A percentile compares a stretch with the other conserved stretches of the same genome.
These are phyloP conservation scores for Geothlypis trichas DNA, from an alignment of 2,113 vertebrate genomes.

Conservation along the genomic window DNA sequence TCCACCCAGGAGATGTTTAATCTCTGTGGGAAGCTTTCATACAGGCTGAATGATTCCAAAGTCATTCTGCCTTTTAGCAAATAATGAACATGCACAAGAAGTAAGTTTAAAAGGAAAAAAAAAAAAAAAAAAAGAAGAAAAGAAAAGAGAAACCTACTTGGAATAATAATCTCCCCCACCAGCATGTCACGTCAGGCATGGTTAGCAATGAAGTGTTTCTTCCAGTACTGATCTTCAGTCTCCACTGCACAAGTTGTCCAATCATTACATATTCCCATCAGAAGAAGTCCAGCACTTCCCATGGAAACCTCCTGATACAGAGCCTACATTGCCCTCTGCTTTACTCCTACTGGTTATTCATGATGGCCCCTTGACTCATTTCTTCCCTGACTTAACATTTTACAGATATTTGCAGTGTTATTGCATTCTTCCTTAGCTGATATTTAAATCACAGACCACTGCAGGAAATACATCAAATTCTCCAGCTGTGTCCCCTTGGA, in stretches of 20 bases:
- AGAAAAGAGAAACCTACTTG: background rate
- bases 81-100: background rate
- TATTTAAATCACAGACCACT: background rate
- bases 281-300: background rate
- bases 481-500: background rate
- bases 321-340: background rate
- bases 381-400: background rate
- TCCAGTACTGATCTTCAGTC: background rate
- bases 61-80: background rate
- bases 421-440: background rate
- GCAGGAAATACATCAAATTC: background rate
- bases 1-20: background rate
- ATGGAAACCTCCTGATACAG: background rate
- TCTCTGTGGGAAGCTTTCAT: slow-evolving; percentile 16
- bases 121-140: background rate
- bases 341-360: background rate
- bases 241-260: background rate
- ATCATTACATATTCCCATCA: background rate
- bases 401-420: background rate
- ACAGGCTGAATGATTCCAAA: background rate
- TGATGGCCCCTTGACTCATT: background rate
- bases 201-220: background rate
- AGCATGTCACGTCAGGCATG: background rate
- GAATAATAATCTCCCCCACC: background rate
- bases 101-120: background rate